These are phyloP conservation scores for Spodoptera littoralis DNA, from an alignment of 2,888 invertebrate species.

Conservation along the genomic window DNA sequence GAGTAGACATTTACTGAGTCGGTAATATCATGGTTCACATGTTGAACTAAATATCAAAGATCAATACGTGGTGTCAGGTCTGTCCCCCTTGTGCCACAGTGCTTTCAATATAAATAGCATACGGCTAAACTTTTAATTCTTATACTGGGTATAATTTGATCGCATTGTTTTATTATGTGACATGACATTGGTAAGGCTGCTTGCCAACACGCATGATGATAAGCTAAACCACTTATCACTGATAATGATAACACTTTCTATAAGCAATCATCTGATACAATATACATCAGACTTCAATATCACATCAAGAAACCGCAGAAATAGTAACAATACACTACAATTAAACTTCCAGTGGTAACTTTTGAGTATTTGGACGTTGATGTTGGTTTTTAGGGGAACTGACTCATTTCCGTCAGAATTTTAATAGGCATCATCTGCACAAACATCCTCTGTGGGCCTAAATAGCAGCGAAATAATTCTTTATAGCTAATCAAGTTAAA, in stretches of 20 bases:
- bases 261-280: not conserved
- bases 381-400: slow-evolving; percentile 1
- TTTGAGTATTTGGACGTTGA: too few species aligned
- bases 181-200: slow-evolving; percentile 1
- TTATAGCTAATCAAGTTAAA: slow-evolving; percentile 42
- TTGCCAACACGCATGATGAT: slow-evolving; percentile 25
- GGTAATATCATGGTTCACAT: slow-evolving; percentile 38
- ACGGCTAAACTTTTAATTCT: too few species aligned
- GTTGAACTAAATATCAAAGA: slow-evolving; percentile 18
- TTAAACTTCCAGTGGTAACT: too few species aligned
- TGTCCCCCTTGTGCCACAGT: too few species aligned
- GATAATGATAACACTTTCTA: slow-evolving; percentile 41
- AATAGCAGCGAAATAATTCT: slow-evolving; percentile 16
- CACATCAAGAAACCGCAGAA: too few species aligned
- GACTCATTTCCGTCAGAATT: slow-evolving; percentile 43
- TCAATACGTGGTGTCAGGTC: not conserved
- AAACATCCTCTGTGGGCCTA: slow-evolving; percentile 17
- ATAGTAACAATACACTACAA: too few species aligned
- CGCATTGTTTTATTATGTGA: not conserved
- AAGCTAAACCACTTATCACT: slow-evolving; percentile 40
- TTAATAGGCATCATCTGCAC: slow-evolving; percentile 34
- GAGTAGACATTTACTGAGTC: slow-evolving; percentile 49
- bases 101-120: too few species aligned
- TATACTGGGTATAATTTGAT: too few species aligned
- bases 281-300: not conserved